Conservation (phyloP, 2,113 vertebrate species). For the Catagonus wagneri region DNA sequence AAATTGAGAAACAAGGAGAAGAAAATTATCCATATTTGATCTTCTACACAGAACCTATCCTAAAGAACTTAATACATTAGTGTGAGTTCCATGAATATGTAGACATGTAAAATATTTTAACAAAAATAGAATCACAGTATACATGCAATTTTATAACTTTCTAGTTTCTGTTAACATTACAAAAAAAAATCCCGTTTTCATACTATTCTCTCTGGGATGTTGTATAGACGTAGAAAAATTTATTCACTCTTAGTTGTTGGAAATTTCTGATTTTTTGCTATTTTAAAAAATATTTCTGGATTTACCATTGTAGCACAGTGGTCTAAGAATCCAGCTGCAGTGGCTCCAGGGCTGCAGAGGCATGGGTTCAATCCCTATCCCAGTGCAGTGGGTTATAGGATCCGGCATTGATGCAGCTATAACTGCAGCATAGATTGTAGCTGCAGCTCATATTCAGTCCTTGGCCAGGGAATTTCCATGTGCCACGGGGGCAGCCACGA, state of each 20-base stretch:
- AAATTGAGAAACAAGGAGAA: neutral
- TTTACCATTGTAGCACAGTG: too few relatives aligned
- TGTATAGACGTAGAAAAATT: neutral
- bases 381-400: too few relatives aligned
- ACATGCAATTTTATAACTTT: neutral
- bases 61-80: neutral
- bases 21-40: neutral
- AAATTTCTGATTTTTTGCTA: conserved; percentile 22
- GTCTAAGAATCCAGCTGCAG: too few relatives aligned
- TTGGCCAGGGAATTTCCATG: too few relatives aligned
- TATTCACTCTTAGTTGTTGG: neutral
- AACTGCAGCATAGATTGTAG: too few relatives aligned
- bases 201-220: neutral
- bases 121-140: neutral
- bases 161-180: neutral
- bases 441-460: too few relatives aligned
- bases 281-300: neutral
- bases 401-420: too few relatives aligned
- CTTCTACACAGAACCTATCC: neutral
- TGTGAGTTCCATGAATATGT: neutral
- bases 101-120: neutral
- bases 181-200: neutral
- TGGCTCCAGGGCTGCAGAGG: too few relatives aligned
- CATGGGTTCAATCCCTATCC: too few relatives aligned
- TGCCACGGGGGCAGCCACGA: too few relatives aligned